Percentiles rank a stretch among this genome's conserved stretches.
phyloP scores from a whole-genome alignment of 2,888 invertebrate species.

The Baronia brevicornis region DNA sequence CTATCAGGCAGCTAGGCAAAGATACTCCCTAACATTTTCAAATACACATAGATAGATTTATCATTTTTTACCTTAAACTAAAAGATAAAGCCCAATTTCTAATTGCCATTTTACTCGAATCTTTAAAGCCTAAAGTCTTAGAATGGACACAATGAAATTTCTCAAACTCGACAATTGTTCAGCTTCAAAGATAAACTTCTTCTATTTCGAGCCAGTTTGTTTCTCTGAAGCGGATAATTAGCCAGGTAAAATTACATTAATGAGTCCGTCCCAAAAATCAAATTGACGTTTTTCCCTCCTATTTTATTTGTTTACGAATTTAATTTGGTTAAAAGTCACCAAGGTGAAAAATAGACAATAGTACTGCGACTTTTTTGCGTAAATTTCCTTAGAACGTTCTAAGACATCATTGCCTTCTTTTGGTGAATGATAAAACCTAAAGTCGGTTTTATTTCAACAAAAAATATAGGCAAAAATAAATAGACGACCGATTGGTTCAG shows the following conservation, averaged over 20 bases:
- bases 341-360: conserved; percentile 28
- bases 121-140: no score
- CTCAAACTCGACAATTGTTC: conserved; percentile 6
- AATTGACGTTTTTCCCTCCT: conserved; percentile 26
- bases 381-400: conserved; percentile 18
- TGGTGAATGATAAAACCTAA: no score
- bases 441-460: no score
- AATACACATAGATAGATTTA: no score
- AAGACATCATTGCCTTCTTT: no score
- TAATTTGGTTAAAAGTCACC: conserved; percentile 34
- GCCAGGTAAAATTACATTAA: conserved; percentile 55
- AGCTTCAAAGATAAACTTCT: conserved; percentile 9
- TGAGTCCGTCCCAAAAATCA: conserved; percentile 28
- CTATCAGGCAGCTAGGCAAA: no score
- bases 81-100: no score
- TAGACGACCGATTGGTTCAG: no score
- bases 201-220: conserved; percentile 11
- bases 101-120: no score
- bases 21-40: no score
- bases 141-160: conserved; percentile 2
- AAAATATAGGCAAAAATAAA: no score
- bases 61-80: no score
- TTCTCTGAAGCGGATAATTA: conserved; percentile 47
- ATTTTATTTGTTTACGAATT: conserved; percentile 49
- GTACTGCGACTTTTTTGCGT: conserved; percentile 11